Conservation (phyloP, 1,140 invertebrate species). For the Bombus ignitus region DNA sequence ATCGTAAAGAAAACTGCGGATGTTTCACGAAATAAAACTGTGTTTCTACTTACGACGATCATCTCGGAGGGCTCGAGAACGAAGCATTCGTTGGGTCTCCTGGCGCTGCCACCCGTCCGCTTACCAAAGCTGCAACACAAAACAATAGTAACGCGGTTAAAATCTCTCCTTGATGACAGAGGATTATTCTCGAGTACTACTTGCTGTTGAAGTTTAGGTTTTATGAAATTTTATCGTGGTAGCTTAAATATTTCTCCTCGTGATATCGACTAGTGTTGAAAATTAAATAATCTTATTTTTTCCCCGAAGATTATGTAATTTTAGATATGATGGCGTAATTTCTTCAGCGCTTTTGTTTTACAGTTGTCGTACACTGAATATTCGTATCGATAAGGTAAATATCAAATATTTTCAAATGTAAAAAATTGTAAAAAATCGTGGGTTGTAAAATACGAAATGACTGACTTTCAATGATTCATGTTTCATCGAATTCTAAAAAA, state of each 20-base stretch:
- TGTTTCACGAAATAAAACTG: not conserved
- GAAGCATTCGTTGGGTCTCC: constrained; percentile 92
- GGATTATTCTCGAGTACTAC: not conserved
- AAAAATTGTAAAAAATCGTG: too few relatives aligned
- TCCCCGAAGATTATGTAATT: too few relatives aligned
- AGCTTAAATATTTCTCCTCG: not conserved
- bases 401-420: too few relatives aligned
- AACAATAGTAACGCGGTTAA: not conserved
- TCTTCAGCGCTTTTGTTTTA: too few relatives aligned
- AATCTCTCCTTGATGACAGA: not conserved
- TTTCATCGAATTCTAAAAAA: too few relatives aligned
- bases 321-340: too few relatives aligned
- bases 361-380: too few relatives aligned
- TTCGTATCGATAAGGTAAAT: too few relatives aligned
- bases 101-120: constrained; percentile 87
- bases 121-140: constrained; percentile 91
- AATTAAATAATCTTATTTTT: not conserved
- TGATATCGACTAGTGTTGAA: not conserved
- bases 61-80: constrained; percentile 94
- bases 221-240: not conserved
- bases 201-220: not conserved
- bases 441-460: too few relatives aligned
- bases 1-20: not conserved
- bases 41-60: constrained; percentile 89
- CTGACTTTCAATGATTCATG: too few relatives aligned